Conservation (phyloP, 2,888 invertebrate genomes). For the Euzophera pinguis region DNA sequence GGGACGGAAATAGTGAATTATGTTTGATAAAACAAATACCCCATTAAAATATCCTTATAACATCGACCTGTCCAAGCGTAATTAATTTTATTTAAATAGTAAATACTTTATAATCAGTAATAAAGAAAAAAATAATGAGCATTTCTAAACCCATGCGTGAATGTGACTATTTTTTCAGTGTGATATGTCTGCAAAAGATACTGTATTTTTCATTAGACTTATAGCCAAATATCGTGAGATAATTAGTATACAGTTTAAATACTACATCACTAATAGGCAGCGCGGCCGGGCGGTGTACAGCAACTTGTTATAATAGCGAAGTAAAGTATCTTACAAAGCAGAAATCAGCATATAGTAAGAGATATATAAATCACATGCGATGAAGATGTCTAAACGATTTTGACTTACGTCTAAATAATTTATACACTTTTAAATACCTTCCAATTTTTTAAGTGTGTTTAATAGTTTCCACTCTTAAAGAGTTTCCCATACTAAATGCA, state of each 20-base stretch:
- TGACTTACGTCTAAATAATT: not conserved
- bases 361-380: not conserved
- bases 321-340: not conserved
- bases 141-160: conserved; percentile 5
- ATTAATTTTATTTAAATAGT: too few relatives aligned
- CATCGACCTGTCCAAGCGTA: too few relatives aligned
- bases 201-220: conserved; percentile 21
- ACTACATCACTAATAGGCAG: conserved; percentile 30
- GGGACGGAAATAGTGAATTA: too few relatives aligned
- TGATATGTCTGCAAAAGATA: conserved; percentile 15
- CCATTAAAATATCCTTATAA: too few relatives aligned
- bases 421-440: too few relatives aligned
- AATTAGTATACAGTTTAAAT: conserved; percentile 28
- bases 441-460: too few relatives aligned
- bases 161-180: not conserved
- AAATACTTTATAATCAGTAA: too few relatives aligned
- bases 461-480: too few relatives aligned
- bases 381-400: not conserved
- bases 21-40: too few relatives aligned
- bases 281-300: conserved; percentile 24
- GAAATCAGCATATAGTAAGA: not conserved
- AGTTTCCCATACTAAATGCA: too few relatives aligned
- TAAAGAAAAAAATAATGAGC: not conserved
- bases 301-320: not conserved
- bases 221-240: conserved; percentile 26